A percentile compares a stretch with the other conserved stretches of the same genome.
These are phyloP conservation scores for Dryadula phaetusa DNA, from an alignment of 2,888 invertebrate genomes.

Conservation along the genomic window DNA sequence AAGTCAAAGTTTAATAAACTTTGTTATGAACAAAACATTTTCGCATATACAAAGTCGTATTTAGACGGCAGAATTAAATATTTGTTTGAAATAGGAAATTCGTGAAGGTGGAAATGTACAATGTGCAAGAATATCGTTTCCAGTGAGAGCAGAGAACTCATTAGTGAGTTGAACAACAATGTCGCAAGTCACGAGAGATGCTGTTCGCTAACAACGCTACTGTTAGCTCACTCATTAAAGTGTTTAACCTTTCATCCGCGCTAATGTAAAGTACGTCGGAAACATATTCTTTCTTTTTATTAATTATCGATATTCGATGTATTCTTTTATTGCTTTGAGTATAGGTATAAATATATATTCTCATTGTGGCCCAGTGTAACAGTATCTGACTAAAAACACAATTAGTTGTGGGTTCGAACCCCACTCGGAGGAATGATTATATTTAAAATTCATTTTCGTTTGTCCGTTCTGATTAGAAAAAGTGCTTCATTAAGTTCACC, in stretches of 20 bases:
- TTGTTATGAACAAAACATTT: constrained; percentile 6
- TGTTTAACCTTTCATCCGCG: constrained; percentile 24
- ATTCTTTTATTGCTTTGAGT: neutral
- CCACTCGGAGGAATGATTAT: too few relatives aligned
- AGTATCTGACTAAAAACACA: too few relatives aligned
- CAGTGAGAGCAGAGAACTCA: constrained; percentile 42
- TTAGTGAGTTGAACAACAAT: constrained; percentile 45
- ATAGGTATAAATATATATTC: too few relatives aligned
- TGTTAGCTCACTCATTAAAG: constrained; percentile 25
- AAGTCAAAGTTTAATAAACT: neutral
- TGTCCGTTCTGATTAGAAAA: too few relatives aligned
- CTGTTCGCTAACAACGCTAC: constrained; percentile 26
- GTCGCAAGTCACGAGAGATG: constrained; percentile 40
- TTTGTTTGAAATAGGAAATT: constrained; percentile 7
- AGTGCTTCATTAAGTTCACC: too few relatives aligned
- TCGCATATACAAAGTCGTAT: neutral
- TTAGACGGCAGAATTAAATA: constrained; percentile 13
- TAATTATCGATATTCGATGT: neutral
- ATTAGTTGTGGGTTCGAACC: too few relatives aligned
- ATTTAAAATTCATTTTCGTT: too few relatives aligned
- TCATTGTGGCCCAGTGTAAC: too few relatives aligned
- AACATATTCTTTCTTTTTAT: neutral
- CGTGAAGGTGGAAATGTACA: constrained; percentile 19
- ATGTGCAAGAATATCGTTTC: constrained; percentile 26
- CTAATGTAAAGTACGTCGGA: constrained; percentile 3